Base-by-base conservation (phyloP, 1,140 invertebrate species). In the Eciton burchellii region DNA sequence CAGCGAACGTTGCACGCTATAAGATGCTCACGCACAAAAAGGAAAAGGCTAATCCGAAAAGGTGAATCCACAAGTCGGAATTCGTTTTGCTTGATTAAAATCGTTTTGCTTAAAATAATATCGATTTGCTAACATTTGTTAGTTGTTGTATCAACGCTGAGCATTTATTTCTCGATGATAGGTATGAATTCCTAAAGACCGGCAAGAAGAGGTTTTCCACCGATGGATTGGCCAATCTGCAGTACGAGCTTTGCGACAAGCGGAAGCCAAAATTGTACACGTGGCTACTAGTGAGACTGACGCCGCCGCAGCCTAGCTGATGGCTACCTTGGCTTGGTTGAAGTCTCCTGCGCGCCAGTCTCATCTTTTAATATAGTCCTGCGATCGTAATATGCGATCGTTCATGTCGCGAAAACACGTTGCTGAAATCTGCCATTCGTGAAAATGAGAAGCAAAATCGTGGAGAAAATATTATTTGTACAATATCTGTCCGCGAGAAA, bases 11-110 rank as follows among this genome's bases (percentile, higher is more conserved):
- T 76, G 98, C 98, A 9, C 95, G 97, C 9, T 99, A 99, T 92
- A 97, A 96, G 66, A 99, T 99, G 98, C 94, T 99, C 49, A 96
- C 96, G 88, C 98, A 99, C 94, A 96, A 96, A 85, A 97, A 98
- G 90, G 97, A 98, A 89, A 96, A 96, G 90, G 97, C 98, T 0
- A 98, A 98, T 95, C 97, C 97, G 49, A 97, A 97, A 92, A 96
- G 97, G 97, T 97, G 92, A 93, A 81, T 89, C 8, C 0, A 29
- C 3, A 62, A 41, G 0, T 52, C 0, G 35, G 6, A 35, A 35
- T 0, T n/a, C 41, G 9, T 77, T 68, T 54, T 68, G 11, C 68
- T 43, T 21, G n/a, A 35, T 2, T 35, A 35, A 35, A 35, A 0
- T n/a, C 41, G 9, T 77, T 68, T 54, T 68, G 11, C 68, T 43